A percentile compares a stretch with the other conserved stretches of the same genome.
Conservation (phyloP, 2,888 invertebrate species). For the Campoplex nolae region DNA sequence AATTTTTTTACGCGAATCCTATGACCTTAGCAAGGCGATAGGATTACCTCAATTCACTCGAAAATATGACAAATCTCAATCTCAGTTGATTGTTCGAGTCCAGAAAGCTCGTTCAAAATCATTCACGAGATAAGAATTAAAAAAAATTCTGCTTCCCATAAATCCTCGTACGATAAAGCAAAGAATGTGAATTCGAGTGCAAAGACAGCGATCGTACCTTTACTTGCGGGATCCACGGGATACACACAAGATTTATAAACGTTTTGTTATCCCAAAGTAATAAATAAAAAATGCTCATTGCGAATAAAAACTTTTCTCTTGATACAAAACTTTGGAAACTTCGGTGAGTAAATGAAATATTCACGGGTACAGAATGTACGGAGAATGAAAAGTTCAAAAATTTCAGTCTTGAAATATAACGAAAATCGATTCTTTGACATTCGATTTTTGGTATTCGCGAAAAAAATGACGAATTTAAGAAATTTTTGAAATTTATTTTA, state of each 20-base stretch:
- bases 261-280: neutral
- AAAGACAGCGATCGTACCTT: neutral
- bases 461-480: too few relatives aligned
- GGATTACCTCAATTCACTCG: too few relatives aligned
- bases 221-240: neutral
- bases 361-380: neutral
- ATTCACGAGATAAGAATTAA: neutral
- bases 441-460: too few relatives aligned
- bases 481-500: too few relatives aligned
- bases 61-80: neutral
- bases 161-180: neutral
- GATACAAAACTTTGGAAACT: neutral
- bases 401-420: neutral
- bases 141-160: neutral
- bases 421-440: neutral
- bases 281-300: too few relatives aligned
- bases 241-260: neutral
- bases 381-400: neutral
- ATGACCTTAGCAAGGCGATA: too few relatives aligned
- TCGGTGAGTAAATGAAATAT: neutral
- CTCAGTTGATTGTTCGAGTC: neutral
- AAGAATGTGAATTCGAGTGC: neutral
- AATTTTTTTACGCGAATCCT: too few relatives aligned
- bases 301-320: neutral
- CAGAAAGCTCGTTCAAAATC: neutral